phyloP scores from a whole-genome alignment of 2,797 vertebrate species.

The Euphonia xanthogaster region DNA sequence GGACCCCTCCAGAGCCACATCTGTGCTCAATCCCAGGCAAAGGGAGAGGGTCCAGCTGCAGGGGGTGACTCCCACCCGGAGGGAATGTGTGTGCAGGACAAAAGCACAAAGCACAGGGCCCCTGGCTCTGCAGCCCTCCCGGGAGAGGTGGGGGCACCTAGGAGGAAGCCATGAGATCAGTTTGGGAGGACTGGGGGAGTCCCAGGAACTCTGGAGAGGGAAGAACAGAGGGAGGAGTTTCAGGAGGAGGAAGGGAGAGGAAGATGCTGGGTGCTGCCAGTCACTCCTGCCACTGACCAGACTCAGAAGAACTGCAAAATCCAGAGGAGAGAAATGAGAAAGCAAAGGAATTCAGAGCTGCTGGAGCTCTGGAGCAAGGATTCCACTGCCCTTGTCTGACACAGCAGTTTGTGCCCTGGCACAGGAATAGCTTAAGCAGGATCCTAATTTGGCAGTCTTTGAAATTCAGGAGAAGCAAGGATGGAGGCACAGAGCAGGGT shows the following conservation, averaged over 20 bases:
- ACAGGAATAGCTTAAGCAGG: background rate
- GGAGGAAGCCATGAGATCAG: background rate
- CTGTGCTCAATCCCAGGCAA: background rate
- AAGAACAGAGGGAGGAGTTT: background rate
- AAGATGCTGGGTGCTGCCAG: background rate
- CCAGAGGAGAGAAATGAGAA: background rate
- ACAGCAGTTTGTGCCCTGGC: background rate
- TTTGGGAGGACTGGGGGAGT: background rate
- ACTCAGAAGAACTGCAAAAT: background rate
- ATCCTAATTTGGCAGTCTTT: background rate
- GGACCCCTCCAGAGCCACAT: background rate
- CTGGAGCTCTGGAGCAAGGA: background rate
- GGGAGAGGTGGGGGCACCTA: background rate
- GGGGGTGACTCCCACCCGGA: fast-evolving
- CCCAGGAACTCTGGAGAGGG: background rate
- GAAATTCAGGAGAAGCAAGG: background rate
- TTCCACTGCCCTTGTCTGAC: background rate
- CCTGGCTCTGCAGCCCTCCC: background rate
- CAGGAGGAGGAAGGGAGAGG: background rate
- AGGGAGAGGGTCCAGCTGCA: background rate
- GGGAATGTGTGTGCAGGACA: background rate
- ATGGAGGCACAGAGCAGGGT: background rate
- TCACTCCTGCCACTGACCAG: background rate
- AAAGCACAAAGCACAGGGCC: background rate
- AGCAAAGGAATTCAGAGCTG: background rate